A percentile compares a stretch with the other conserved stretches of the same genome.
These are phyloP conservation scores for Anser brachyrhynchus DNA, from an alignment of 2,113 vertebrate species.

Conservation along the genomic window DNA sequence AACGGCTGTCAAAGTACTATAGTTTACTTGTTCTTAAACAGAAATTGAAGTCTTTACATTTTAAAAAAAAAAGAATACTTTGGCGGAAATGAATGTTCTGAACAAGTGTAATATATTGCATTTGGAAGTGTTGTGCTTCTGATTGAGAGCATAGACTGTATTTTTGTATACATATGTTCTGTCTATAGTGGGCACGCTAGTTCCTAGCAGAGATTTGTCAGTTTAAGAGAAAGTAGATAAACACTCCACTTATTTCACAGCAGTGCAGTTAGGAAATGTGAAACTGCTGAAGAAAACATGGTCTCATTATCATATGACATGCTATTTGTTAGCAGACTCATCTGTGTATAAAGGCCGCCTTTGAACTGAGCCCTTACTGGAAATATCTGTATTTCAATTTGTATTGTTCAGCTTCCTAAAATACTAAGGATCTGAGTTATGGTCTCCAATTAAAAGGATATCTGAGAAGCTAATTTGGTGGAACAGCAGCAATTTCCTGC, in stretches of 20 bases:
- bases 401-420: conserved; percentile 77
- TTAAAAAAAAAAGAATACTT: conserved; percentile 68
- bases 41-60: conserved; percentile 81
- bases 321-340: conserved; percentile 75
- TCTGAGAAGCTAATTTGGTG: conserved; percentile 79
- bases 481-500: conserved; percentile 78
- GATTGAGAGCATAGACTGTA: conserved; percentile 47
- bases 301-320: conserved; percentile 75
- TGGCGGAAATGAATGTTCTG: conserved; percentile 68
- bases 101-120: conserved; percentile 66
- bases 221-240: conserved; percentile 65
- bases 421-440: conserved; percentile 77
- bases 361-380: conserved; percentile 71
- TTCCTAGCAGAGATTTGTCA: conserved; percentile 50
- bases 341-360: conserved; percentile 65
- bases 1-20: conserved; percentile 80
- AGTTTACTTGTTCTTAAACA: conserved; percentile 82
- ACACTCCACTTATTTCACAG: conserved; percentile 74
- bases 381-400: conserved; percentile 79
- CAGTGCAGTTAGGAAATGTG: conserved; percentile 71
- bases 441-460: conserved; percentile 82
- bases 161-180: conserved; percentile 49
- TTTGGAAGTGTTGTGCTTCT: conserved; percentile 54
- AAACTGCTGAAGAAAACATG: conserved; percentile 72
- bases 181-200: conserved; percentile 57